phyloP scores from a whole-genome alignment of 2,113 vertebrate species.

The Catagonus wagneri region DNA sequence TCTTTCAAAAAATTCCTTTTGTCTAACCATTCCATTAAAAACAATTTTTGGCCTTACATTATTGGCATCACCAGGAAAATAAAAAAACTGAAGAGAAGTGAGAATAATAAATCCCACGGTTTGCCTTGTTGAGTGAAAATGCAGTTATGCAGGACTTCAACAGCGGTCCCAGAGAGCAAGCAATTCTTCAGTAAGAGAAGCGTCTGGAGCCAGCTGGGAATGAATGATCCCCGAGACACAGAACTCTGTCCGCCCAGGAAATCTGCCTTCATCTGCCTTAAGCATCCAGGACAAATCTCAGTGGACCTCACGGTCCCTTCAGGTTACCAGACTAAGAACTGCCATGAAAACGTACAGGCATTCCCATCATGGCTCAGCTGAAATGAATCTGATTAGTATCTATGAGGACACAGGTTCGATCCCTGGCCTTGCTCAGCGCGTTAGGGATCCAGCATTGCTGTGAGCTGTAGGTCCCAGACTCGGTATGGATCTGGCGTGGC shows the following conservation, averaged over 20 bases:
- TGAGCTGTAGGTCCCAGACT: no score
- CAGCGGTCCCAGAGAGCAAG: neutral
- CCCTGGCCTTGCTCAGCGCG: no score
- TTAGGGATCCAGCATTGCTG: no score
- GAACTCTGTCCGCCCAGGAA: neutral
- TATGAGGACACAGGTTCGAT: no score
- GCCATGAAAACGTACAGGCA: neutral
- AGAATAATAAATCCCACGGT: neutral
- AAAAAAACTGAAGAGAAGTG: neutral
- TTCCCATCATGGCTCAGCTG: no score
- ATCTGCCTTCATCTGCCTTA: no score
- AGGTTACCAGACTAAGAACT: neutral
- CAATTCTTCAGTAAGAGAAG: neutral
- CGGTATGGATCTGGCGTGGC: no score
- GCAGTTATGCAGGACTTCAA: neutral
- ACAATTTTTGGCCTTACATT: neutral
- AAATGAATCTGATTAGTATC: no score
- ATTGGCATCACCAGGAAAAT: neutral
- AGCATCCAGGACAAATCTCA: no score
- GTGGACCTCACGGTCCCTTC: no score
- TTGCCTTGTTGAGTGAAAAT: neutral
- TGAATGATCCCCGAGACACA: neutral
- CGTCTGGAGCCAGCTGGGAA: neutral
- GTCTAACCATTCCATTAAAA: neutral
- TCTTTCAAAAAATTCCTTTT: neutral